A percentile compares a stretch with the other conserved stretches of the same genome.
phyloP scores from a whole-genome alignment of 1,140 invertebrate genomes.

The Aphidius gifuensis region DNA sequence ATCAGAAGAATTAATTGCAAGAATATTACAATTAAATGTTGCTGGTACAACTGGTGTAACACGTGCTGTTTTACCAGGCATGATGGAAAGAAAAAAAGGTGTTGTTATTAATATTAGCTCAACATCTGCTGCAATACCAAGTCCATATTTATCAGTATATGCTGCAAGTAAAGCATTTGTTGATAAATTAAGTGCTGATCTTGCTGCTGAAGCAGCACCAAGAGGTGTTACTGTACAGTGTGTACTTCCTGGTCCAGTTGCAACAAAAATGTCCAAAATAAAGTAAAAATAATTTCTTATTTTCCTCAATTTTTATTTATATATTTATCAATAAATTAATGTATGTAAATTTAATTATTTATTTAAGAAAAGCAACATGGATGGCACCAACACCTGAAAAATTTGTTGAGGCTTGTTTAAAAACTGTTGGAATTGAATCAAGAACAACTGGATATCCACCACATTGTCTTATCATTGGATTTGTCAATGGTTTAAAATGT shows the following conservation, averaged over 20 bases:
- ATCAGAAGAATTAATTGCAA: constrained; percentile 53
- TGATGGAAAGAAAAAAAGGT: constrained; percentile 81
- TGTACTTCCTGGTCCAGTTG: constrained; percentile 83
- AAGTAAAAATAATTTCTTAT: constrained; percentile 37
- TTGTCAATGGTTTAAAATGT: constrained; percentile 54
- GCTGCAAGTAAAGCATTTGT: constrained; percentile 88
- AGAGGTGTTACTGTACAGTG: constrained; percentile 82
- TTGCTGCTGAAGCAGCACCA: constrained; percentile 74
- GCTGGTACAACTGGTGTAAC: constrained; percentile 64
- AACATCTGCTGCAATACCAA: constrained; percentile 72
- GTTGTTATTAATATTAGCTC: constrained; percentile 93
- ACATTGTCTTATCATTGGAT: constrained; percentile 64
- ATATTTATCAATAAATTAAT: constrained; percentile 2
- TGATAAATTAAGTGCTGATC: constrained; percentile 77
- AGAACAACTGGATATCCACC: constrained; percentile 77
- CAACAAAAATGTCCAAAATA: constrained; percentile 91
- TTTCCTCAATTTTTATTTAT: constrained; percentile 9
- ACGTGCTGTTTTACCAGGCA: constrained; percentile 77
- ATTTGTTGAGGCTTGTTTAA: constrained; percentile 76
- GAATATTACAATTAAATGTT: constrained; percentile 60
- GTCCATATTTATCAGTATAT: constrained; percentile 83
- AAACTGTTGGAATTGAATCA: constrained; percentile 71
- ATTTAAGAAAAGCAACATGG: constrained; percentile 64
- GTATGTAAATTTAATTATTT: constrained; percentile 1
- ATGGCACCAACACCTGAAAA: constrained; percentile 75